Evolutionary conservation across 2,888 invertebrate genomes (phyloP), one percentile per base, ranked within the genome.

Genomic region (Watsonalla cultraria): DNA sequence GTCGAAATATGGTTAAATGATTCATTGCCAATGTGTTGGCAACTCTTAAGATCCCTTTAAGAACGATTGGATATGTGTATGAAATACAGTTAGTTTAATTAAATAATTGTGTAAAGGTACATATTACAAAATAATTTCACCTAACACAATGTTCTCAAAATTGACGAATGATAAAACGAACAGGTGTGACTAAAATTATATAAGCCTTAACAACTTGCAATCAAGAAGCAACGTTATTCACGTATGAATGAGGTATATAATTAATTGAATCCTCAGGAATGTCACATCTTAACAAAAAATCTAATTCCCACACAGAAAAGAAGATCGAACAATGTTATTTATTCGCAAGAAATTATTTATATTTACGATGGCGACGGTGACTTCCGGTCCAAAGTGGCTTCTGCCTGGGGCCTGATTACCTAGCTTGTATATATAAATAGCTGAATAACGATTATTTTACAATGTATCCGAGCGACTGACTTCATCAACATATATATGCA

Each of bases 331-430:
- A 55, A 59, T 57, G 60, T 58, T 60, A 54, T 52, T 63, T 65
- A 64, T 70, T 67, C 58, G 70, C 82, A 79, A 86, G 86, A 87
- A 82, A 76, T 70, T 76, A 74, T 75, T 65, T 71, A 76, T 68
- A 78, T 81, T 79, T 80, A 80, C 72, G 76, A 78, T 72, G 76
- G 71, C 72, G 70, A 71, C 70, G 80, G 76, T 69, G 67, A 63
- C 73, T 81, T 86, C 86, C 86, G 84, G 74, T 67, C 66, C 62
- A 73, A 68, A 75, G 42, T 11, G 9, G 42, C 24, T 24, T 4
- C 24, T 24, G 24, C 42, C 11, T 42, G 11, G 11, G 42, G 42
- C 9, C 11, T 11, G 11, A 42, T 42, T 42, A 42, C 42, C 42
- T 42, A 42, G 11, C 8, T 42, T 11, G 11, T n/a, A n/a, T n/a